Conservation (phyloP, 2,888 invertebrate genomes). For the Ypsolopha scabrella region DNA sequence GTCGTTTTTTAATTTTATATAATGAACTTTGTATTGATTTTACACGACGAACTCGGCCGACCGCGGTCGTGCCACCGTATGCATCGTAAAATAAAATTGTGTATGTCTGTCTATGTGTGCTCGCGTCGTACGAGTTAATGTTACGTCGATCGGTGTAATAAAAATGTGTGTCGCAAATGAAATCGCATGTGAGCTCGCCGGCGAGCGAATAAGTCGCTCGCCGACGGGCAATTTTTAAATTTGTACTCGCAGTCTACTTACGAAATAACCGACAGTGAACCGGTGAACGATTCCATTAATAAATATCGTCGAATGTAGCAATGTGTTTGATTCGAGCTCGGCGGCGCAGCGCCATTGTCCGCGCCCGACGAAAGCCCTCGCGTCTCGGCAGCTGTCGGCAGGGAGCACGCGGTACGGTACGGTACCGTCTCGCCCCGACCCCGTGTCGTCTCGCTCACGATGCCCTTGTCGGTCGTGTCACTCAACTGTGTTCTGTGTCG, state of each 20-base stretch:
- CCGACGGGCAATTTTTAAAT: constrained; percentile 63
- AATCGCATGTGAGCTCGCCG: constrained; percentile 64
- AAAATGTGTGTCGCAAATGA: constrained; percentile 67
- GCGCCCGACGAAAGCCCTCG: constrained; percentile 67
- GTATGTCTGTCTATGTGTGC: constrained; percentile 71
- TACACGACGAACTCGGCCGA: constrained; percentile 69
- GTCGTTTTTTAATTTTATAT: constrained; percentile 71
- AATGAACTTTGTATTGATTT: constrained; percentile 70
- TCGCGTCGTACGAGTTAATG: constrained; percentile 70
- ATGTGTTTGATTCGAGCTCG: constrained; percentile 51
- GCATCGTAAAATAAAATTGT: constrained; percentile 66
- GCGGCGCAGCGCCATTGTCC: constrained; percentile 63
- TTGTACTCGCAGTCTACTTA: constrained; percentile 70
- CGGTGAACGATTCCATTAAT: constrained; percentile 71
- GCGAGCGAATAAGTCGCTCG: constrained; percentile 48
- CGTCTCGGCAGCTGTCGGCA: constrained; percentile 66
- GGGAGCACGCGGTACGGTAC: constrained; percentile 66
- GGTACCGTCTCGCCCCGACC: constrained; percentile 54
- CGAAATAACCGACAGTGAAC: constrained; percentile 70
- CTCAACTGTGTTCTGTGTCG: constrained; percentile 28
- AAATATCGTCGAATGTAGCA: constrained; percentile 70
- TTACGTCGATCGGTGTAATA: constrained; percentile 67
- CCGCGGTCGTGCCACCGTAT: constrained; percentile 66
- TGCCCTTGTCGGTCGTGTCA: constrained; percentile 27
- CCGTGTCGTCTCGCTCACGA: constrained; percentile 37